phyloP scores from a whole-genome alignment of 2,888 invertebrate genomes.

The Heteropelma amictum region DNA sequence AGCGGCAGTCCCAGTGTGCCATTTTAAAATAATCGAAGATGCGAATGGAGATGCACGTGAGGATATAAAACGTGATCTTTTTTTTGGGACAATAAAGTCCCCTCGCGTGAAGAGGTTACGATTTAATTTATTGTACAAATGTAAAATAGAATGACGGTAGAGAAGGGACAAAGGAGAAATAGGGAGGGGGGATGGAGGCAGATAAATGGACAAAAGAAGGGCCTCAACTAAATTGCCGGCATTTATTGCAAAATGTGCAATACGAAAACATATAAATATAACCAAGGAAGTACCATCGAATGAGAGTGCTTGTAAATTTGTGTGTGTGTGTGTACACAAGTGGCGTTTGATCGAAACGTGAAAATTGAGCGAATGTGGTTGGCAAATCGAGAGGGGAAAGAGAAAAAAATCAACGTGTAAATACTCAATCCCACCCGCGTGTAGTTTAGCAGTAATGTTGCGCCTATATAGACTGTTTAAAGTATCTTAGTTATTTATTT shows the following conservation, averaged over 20 bases:
- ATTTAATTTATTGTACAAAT: conserved; percentile 77
- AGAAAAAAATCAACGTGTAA: conserved; percentile 52
- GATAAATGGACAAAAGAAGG: conserved; percentile 6
- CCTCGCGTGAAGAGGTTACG: conserved; percentile 45
- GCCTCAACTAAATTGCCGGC: conserved; percentile 33
- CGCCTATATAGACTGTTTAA: conserved; percentile 77
- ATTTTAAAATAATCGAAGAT: conserved; percentile 47
- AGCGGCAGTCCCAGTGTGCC: conserved; percentile 54
- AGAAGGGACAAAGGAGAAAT: conserved; percentile 23
- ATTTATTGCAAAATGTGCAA: conserved; percentile 56
- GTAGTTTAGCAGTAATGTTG: conserved; percentile 65
- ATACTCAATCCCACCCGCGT: conserved; percentile 61
- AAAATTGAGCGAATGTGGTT: conserved; percentile 25
- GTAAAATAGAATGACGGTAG: conserved; percentile 67
- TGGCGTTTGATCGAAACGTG: conserved; percentile 6
- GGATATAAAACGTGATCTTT: conserved; percentile 5
- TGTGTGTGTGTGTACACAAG: conserved; percentile 4
- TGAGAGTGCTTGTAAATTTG: conserved; percentile 43
- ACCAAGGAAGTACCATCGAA: conserved; percentile 42
- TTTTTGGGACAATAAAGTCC: conserved; percentile 10
- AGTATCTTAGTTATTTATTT: conserved; percentile 78
- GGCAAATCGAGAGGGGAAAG: background rate
- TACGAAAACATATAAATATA: conserved; percentile 50
- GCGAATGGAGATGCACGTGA: conserved; percentile 45
- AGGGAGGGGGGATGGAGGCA: background rate